These are phyloP conservation scores for Neelides folsomi DNA, from an alignment of 2,888 invertebrate genomes.

Conservation along the genomic window DNA sequence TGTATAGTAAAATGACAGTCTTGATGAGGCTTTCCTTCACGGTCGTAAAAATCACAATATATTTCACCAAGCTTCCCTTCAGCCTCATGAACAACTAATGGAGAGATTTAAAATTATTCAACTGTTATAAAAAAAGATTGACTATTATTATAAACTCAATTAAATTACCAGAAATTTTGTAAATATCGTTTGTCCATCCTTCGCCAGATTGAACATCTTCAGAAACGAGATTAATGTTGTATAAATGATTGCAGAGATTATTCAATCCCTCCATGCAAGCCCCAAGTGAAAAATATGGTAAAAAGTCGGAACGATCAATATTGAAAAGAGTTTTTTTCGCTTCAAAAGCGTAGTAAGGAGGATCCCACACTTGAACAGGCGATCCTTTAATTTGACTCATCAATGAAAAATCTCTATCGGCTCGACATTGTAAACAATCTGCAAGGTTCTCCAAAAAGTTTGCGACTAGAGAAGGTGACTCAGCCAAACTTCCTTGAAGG, in stretches of 20 bases:
- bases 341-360: constrained; percentile 66
- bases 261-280: constrained; percentile 96
- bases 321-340: constrained; percentile 54
- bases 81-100: constrained; percentile 56
- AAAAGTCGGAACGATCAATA: constrained; percentile 52
- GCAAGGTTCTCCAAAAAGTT: constrained; percentile 67
- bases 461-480: constrained; percentile 61
- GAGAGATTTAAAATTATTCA: constrained; percentile 6
- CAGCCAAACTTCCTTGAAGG: constrained; percentile 72
- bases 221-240: constrained; percentile 62
- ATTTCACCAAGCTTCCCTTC: constrained; percentile 80
- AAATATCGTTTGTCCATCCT: constrained; percentile 74
- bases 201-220: constrained; percentile 64
- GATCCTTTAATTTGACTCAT: constrained; percentile 61
- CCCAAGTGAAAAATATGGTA: constrained; percentile 80
- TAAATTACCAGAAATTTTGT: constrained; percentile 75
- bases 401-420: constrained; percentile 56
- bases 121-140: background rate
- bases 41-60: constrained; percentile 92
- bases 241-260: constrained; percentile 66
- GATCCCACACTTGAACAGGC: constrained; percentile 57
- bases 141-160: too few relatives aligned
- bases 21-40: constrained; percentile 82
- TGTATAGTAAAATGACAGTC: constrained; percentile 98
- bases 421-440: constrained; percentile 53